These are phyloP conservation scores for Cenopis cana DNA, from an alignment of 2,888 invertebrate species.

Conservation along the genomic window DNA sequence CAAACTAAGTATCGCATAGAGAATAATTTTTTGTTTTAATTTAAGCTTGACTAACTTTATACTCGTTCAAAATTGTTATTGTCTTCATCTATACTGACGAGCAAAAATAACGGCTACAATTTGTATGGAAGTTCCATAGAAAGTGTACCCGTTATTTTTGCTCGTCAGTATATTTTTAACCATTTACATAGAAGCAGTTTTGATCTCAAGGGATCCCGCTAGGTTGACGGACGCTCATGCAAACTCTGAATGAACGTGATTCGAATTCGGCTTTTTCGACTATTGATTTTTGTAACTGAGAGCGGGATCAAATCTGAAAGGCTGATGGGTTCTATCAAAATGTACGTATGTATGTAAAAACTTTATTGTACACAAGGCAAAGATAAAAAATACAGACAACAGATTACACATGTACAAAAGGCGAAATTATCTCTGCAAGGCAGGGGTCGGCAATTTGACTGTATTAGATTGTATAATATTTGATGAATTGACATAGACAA, in stretches of 20 bases:
- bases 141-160: too few relatives aligned
- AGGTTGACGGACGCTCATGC: slow-evolving; percentile 22
- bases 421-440: too few relatives aligned
- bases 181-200: neutral
- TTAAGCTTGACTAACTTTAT: neutral
- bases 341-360: too few relatives aligned
- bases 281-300: slow-evolving; percentile 38
- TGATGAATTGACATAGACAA: too few relatives aligned
- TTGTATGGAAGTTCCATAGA: too few relatives aligned
- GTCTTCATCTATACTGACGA: too few relatives aligned
- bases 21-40: neutral
- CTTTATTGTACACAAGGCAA: too few relatives aligned
- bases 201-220: slow-evolving; percentile 4
- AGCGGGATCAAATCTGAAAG: slow-evolving; percentile 29
- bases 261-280: slow-evolving; percentile 35
- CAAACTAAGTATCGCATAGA: neutral
- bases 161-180: neutral
- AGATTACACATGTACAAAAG: too few relatives aligned
- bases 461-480: too few relatives aligned
- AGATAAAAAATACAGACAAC: too few relatives aligned
- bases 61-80: neutral
- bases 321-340: slow-evolving; percentile 15
- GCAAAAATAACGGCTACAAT: too few relatives aligned
- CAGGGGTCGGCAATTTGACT: too few relatives aligned
- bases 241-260: slow-evolving; percentile 39